Conservation (phyloP, 2,888 invertebrate genomes). For the Xanthorhoe designata region DNA sequence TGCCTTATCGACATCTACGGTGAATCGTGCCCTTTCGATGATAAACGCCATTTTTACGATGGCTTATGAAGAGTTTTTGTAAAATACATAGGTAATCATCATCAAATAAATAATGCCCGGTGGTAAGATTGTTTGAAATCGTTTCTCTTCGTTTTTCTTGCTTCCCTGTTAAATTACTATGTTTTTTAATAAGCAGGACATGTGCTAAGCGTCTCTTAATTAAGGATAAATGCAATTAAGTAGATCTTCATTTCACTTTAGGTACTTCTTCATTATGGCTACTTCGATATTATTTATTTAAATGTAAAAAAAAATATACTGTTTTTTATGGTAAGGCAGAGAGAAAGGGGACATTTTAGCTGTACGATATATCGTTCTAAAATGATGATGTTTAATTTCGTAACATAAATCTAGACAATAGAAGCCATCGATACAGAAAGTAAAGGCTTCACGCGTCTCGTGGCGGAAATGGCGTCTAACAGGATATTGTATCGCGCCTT, state of each 20-base stretch:
- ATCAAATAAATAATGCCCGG: neutral
- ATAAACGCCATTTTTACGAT: slow-evolving; percentile 60
- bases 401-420: slow-evolving; percentile 24
- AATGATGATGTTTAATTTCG: slow-evolving; percentile 12
- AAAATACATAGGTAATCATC: neutral
- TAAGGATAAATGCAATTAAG: no score
- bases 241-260: no score
- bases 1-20: slow-evolving; percentile 46
- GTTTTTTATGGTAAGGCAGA: neutral
- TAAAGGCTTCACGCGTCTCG: slow-evolving; percentile 74
- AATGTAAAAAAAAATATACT: no score
- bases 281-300: no score
- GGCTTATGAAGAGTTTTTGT: slow-evolving; percentile 42
- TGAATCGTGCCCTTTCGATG: slow-evolving; percentile 46
- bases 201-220: no score
- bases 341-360: no score
- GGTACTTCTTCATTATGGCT: no score
- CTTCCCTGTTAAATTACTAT: no score
- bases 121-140: no score
- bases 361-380: neutral
- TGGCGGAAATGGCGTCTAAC: slow-evolving; percentile 84
- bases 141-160: no score
- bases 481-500: slow-evolving; percentile 86
- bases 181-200: no score
- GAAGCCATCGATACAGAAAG: slow-evolving; percentile 50